Evolutionary conservation across 1,140 invertebrate genomes (phyloP).

Genomic region (Cotesia typhae): DNA sequence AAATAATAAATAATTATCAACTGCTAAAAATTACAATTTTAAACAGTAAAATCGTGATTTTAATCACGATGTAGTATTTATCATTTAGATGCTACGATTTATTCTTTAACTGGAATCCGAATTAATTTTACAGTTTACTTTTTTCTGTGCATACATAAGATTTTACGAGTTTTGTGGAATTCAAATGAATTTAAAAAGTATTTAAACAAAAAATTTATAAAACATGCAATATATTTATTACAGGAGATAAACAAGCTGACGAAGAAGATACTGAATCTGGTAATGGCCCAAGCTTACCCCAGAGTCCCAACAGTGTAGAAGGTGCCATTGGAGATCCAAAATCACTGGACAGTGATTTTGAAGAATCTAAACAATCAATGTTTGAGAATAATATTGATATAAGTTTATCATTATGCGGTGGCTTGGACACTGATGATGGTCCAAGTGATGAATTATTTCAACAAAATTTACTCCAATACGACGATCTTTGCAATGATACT

Average conservation of each 20-base stretch:
- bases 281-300: constrained; percentile 91
- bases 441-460: constrained; percentile 77
- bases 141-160: too few relatives aligned
- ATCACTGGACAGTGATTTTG: constrained; percentile 82
- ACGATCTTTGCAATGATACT: constrained; percentile 85
- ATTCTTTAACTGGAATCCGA: too few relatives aligned
- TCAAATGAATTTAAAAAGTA: too few relatives aligned
- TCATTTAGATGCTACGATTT: too few relatives aligned
- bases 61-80: too few relatives aligned
- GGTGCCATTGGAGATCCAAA: constrained; percentile 75
- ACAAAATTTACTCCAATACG: constrained; percentile 79
- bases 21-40: too few relatives aligned
- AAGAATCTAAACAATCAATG: constrained; percentile 72
- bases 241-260: constrained; percentile 60
- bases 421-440: constrained; percentile 69
- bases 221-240: constrained; percentile 34
- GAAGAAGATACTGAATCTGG: constrained; percentile 96
- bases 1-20: too few relatives aligned
- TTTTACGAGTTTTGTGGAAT: too few relatives aligned
- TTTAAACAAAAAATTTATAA: not conserved
- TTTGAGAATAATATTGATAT: constrained; percentile 73
- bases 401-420: constrained; percentile 84
- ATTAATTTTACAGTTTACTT: too few relatives aligned
- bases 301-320: constrained; percentile 90
- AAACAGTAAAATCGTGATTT: too few relatives aligned